phyloP scores from a whole-genome alignment of 2,888 invertebrate species.

The Drosophila sordidapex region DNA sequence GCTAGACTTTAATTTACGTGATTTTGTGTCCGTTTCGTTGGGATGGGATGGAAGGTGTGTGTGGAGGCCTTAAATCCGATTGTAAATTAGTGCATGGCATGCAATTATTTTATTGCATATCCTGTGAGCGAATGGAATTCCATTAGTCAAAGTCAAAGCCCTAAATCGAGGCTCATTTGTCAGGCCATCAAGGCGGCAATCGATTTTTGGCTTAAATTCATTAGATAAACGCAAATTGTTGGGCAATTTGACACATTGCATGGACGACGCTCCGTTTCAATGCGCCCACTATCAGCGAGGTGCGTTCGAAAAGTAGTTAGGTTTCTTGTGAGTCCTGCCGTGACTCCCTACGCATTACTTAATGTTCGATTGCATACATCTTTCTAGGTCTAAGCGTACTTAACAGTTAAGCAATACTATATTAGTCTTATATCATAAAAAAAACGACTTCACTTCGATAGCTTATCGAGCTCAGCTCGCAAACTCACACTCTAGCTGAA shows the following conservation, averaged over 20 bases:
- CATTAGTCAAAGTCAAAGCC: conserved; percentile 71
- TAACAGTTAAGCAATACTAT: not conserved
- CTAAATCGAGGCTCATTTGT: conserved; percentile 41
- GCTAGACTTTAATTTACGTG: conserved; percentile 24
- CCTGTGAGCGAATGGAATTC: conserved; percentile 57
- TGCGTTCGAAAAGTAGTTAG: not conserved
- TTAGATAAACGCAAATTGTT: conserved; percentile 53
- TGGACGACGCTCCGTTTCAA: conserved; percentile 4
- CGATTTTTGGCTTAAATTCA: conserved; percentile 65
- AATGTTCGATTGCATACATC: not conserved
- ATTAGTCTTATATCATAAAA: not conserved
- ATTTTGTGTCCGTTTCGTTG: not conserved
- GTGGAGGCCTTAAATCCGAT: conserved; percentile 23
- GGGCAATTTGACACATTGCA: conserved; percentile 61
- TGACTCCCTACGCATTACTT: not conserved
- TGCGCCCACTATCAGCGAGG: conserved; percentile 18
- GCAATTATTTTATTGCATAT: conserved; percentile 61
- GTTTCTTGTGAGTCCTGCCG: not conserved
- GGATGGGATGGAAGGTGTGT: not conserved
- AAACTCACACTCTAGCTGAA: not conserved
- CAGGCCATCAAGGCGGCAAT: conserved; percentile 39
- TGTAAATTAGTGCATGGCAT: conserved; percentile 58
- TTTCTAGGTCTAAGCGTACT: not conserved
- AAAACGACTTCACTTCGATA: not conserved
- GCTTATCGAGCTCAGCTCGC: conserved; percentile 7